Percentiles rank a stretch among this genome's conserved stretches.
These are phyloP conservation scores for Leptogaster cylindrica DNA, from an alignment of 2,888 invertebrate genomes.

Conservation along the genomic window DNA sequence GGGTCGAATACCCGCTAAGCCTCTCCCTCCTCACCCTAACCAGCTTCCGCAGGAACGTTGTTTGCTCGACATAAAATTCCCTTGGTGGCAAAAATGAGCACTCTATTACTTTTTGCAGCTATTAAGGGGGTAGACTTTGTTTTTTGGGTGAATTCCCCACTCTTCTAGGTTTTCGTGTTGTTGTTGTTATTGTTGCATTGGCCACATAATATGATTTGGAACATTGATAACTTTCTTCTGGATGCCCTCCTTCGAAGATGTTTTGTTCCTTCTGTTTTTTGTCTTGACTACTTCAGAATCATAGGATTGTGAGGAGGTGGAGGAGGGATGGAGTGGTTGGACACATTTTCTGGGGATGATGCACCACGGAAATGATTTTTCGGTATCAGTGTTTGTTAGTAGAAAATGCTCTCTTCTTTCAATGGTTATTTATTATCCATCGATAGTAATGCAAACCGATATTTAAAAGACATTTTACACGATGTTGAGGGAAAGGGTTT, in stretches of 20 bases:
- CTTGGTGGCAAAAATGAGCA: too few species aligned
- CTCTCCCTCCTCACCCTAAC: too few species aligned
- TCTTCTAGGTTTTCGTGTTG: too few species aligned
- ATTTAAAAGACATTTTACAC: background rate
- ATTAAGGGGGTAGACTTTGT: constrained; percentile 33
- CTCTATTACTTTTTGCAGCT: constrained; percentile 14
- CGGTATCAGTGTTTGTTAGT: constrained; percentile 26
- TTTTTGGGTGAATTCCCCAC: constrained; percentile 13
- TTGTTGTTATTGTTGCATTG: constrained; percentile 25
- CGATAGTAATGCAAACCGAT: constrained; percentile 10
- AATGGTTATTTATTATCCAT: constrained; percentile 22
- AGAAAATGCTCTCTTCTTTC: constrained; percentile 15
- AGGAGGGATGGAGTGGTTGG: too few species aligned
- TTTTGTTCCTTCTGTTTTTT: constrained; percentile 30
- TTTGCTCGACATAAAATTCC: background rate
- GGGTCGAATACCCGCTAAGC: too few species aligned
- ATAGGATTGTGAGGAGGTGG: too few species aligned
- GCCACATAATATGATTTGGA: constrained; percentile 35
- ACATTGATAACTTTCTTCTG: constrained; percentile 23
- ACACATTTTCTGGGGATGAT: constrained; percentile 15
- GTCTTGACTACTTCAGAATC: constrained; percentile 19
- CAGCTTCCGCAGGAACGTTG: too few species aligned
- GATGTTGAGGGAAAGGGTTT: background rate
- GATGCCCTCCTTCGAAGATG: background rate
- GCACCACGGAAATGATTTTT: constrained; percentile 24